Evolutionary conservation across 2,888 invertebrate genomes (phyloP).

Genomic region (Carcina quercana): DNA sequence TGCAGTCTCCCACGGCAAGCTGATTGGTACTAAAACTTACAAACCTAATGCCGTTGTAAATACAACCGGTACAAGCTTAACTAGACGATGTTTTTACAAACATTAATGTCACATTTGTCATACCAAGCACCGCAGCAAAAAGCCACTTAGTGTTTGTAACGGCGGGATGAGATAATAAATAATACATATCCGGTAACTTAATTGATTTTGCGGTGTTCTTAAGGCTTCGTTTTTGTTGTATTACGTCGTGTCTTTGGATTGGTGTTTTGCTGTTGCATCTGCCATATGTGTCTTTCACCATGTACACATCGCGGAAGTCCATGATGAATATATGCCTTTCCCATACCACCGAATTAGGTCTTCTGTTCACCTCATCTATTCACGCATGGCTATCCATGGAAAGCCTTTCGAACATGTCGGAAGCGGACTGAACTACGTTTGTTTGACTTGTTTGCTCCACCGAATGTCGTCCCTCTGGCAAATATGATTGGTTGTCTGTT

Average conservation of each 20-base stretch:
- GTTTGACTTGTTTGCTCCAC: no score
- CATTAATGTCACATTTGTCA: slow-evolving; percentile 32
- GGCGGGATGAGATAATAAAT: slow-evolving; percentile 16
- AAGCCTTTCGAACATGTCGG: no score
- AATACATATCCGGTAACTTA: slow-evolving; percentile 18
- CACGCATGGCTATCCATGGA: no score
- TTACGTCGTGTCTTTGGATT: no score
- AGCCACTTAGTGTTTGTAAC: slow-evolving; percentile 20
- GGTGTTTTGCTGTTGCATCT: background rate
- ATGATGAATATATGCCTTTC: no score
- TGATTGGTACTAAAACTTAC: slow-evolving; percentile 10
- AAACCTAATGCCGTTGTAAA: background rate
- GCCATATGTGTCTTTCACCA: no score
- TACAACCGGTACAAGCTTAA: slow-evolving; percentile 2
- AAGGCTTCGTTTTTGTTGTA: background rate
- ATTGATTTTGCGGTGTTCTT: slow-evolving; percentile 13
- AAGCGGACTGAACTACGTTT: no score
- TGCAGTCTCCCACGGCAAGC: slow-evolving; percentile 3
- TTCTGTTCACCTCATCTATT: no score
- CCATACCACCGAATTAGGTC: no score
- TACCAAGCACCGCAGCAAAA: slow-evolving; percentile 26
- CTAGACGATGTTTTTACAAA: slow-evolving; percentile 27
- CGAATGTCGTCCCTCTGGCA: no score
- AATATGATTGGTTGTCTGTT: no score
- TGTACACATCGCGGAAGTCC: no score